phyloP scores from a whole-genome alignment of 2,888 invertebrate genomes.

The Pristionchus fissidentatus region DNA sequence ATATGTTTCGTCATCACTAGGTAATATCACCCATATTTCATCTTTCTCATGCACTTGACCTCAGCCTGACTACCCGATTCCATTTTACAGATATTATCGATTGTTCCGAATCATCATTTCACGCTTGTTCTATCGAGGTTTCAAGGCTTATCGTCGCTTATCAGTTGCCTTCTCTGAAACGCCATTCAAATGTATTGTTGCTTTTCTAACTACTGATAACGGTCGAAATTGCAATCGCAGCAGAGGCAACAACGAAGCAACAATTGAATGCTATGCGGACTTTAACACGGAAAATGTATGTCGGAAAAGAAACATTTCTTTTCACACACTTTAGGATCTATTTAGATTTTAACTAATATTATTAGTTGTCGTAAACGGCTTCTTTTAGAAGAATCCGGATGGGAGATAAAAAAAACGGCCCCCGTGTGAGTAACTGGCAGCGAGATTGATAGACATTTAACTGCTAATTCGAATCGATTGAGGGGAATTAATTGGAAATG shows the following conservation, averaged over 20 bases:
- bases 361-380: no score
- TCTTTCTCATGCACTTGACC: neutral
- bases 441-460: neutral
- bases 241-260: neutral
- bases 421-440: no score
- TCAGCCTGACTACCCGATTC: neutral
- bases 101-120: no score
- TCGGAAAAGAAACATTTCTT: neutral
- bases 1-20: neutral
- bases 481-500: neutral
- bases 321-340: no score
- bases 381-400: no score
- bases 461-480: slow-evolving; percentile 16
- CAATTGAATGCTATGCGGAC: no score
- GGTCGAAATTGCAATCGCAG: no score
- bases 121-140: neutral
- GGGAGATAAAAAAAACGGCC: no score
- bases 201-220: neutral
- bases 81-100: neutral
- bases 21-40: neutral
- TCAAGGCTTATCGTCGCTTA: neutral
- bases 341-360: no score
- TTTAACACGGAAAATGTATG: no score
- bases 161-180: slow-evolving; percentile 33
- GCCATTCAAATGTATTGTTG: no score